Evolutionary conservation across 2,113 vertebrate species (phyloP).

Genomic region (Sterna hirundo): DNA sequence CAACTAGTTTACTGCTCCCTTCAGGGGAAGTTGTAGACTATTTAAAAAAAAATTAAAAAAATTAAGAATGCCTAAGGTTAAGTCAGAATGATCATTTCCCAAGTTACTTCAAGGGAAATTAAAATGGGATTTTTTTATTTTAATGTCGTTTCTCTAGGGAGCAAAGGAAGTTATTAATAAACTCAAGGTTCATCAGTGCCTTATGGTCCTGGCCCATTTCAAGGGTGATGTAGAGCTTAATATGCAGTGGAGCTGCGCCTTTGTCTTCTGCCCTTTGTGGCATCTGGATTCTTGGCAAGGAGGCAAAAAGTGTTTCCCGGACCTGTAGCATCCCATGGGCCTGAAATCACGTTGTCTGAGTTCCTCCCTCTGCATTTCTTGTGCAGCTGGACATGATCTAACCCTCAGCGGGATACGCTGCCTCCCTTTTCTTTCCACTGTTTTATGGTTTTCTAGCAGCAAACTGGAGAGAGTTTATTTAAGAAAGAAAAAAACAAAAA

Average conservation of each 20-base stretch:
- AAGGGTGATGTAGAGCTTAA: background rate
- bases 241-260: background rate
- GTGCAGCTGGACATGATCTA: background rate
- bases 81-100: background rate
- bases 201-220: background rate
- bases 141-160: background rate
- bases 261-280: background rate
- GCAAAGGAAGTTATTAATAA: background rate
- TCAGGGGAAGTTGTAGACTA: background rate
- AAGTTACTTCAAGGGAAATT: background rate
- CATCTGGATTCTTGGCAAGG: background rate
- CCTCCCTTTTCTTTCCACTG: background rate
- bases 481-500: background rate
- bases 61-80: background rate
- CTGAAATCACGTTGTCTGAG: background rate
- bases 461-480: background rate
- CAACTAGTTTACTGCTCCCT: background rate
- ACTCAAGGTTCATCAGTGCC: background rate
- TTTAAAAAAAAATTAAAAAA: background rate
- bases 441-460: background rate
- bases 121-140: background rate
- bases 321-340: background rate
- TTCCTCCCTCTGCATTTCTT: background rate
- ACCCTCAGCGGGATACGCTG: accelerated
- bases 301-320: background rate